Percentiles rank a stretch among this genome's conserved stretches.
phyloP scores from a whole-genome alignment of 2,888 invertebrate species.

The Strigamia transsilvanica region DNA sequence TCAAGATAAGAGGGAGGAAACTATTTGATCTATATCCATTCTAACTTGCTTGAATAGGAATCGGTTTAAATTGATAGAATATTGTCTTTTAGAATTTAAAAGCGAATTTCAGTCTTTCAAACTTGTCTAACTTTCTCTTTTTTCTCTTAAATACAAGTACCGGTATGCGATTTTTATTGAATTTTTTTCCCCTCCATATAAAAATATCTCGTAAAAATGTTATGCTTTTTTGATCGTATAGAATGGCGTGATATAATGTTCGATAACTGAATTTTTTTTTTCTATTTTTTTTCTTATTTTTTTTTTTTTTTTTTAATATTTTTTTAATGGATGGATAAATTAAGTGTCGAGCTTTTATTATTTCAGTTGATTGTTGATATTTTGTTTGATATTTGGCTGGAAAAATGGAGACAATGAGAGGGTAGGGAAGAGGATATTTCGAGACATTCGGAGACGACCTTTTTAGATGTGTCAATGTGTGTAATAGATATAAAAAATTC shows the following conservation, averaged over 20 bases:
- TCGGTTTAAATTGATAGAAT: not conserved
- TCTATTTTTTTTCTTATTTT: no score
- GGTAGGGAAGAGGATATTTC: not conserved
- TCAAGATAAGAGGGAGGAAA: no score
- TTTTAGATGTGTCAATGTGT: not conserved
- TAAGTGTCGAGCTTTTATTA: no score
- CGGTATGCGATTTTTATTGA: not conserved
- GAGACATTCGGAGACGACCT: not conserved
- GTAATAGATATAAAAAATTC: conserved; percentile 15
- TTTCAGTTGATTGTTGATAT: no score
- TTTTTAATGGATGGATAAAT: no score
- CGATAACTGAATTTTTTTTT: not conserved
- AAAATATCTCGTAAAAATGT: not conserved
- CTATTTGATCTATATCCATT: not conserved
- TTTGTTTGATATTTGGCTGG: no score
- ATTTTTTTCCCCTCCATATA: conserved; percentile 8
- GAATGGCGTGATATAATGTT: not conserved
- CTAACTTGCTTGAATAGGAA: not conserved
- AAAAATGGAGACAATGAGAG: not conserved
- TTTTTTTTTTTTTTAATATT: no score
- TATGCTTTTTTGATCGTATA: not conserved
- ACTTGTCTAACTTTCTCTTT: not conserved
- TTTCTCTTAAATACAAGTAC: not conserved
- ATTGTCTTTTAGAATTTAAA: conserved; percentile 9
- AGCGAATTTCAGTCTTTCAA: conserved; percentile 4